A percentile compares a stretch with the other conserved stretches of the same genome.
Conservation (phyloP, 2,113 vertebrate species). For the Pavo muticus region DNA sequence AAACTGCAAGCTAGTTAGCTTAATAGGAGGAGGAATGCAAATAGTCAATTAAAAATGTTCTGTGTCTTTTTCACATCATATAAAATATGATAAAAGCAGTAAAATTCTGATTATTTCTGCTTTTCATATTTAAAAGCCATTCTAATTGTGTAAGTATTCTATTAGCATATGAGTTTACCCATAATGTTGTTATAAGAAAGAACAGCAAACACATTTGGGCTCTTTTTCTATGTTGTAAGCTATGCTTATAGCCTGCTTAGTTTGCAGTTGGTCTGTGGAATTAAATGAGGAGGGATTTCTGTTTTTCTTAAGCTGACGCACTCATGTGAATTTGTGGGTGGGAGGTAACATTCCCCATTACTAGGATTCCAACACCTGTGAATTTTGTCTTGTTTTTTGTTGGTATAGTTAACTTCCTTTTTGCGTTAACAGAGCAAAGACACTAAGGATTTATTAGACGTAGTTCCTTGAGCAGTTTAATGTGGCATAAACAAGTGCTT, state of each 20-base stretch:
- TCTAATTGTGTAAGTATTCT: background rate
- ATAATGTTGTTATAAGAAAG: background rate
- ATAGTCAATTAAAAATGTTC: background rate
- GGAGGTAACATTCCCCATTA: background rate
- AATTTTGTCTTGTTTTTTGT: background rate
- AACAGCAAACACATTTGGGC: background rate
- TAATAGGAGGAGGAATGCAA: background rate
- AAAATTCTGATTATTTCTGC: background rate
- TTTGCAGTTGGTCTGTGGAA: background rate
- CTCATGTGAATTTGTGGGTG: background rate
- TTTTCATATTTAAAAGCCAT: background rate
- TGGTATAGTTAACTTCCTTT: background rate
- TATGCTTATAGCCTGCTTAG: background rate
- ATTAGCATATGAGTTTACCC: background rate
- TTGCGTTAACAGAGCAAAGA: background rate
- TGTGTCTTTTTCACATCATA: background rate
- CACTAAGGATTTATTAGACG: background rate
- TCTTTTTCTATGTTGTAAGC: background rate
- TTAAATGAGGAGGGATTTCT: background rate
- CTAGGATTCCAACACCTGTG: background rate
- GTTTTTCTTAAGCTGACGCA: background rate
- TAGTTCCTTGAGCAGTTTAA: conserved; percentile 26
- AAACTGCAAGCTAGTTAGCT: background rate
- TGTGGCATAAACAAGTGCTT: conserved; percentile 19
- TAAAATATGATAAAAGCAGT: background rate